phyloP scores from a whole-genome alignment of 2,888 invertebrate genomes.

The Euzetes globulus region DNA sequence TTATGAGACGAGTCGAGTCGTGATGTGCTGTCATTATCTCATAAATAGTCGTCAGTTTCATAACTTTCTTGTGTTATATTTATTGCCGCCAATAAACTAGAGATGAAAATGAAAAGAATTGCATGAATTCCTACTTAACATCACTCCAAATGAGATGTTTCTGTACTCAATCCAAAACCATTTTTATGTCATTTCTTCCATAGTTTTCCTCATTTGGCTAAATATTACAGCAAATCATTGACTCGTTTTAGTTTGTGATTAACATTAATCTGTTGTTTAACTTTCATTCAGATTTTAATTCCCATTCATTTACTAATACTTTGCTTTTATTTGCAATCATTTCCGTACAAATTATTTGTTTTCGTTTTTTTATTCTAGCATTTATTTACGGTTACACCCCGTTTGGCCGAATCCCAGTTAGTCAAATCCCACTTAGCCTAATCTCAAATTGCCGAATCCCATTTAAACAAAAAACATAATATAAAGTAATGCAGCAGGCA shows the following conservation, averaged over 20 bases:
- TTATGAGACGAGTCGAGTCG: neutral
- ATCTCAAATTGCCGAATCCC: too few species aligned
- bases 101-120: neutral
- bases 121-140: neutral
- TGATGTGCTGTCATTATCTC: conserved; percentile 12
- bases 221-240: neutral
- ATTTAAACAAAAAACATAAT: too few species aligned
- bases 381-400: too few species aligned
- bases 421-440: too few species aligned
- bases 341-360: neutral
- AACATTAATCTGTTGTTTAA: conserved; percentile 4
- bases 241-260: neutral
- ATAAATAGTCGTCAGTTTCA: conserved; percentile 13
- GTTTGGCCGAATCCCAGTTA: too few species aligned
- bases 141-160: too few species aligned
- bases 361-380: neutral
- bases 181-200: too few species aligned
- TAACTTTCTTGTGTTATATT: neutral
- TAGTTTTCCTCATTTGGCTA: neutral
- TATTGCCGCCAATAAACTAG: neutral
- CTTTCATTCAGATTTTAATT: neutral
- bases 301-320: too few species aligned
- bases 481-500: too few species aligned
- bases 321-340: neutral
- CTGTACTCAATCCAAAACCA: too few species aligned